Conservation (phyloP, 2,888 invertebrate species). For the Sarcophaga carnaria region DNA sequence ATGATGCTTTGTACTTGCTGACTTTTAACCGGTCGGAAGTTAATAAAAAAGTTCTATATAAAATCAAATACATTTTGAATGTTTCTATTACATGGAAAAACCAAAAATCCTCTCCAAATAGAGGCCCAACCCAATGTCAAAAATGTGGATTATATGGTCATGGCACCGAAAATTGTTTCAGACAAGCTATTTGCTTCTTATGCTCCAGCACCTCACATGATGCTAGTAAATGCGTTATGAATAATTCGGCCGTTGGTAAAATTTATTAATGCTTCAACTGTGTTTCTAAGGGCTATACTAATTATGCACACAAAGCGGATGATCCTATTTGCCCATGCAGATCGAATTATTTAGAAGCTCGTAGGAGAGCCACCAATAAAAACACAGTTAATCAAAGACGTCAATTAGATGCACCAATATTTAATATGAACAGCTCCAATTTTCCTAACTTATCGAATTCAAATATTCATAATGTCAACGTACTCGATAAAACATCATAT, state of each 20-base stretch:
- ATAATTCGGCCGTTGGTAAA: not conserved
- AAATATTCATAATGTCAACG: not conserved
- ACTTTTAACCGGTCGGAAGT: conserved; percentile 7
- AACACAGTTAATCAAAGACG: not conserved
- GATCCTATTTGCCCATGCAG: no score
- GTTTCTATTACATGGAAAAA: not conserved
- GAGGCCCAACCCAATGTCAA: conserved; percentile 13
- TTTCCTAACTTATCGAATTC: conserved; percentile 3
- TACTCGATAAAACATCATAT: not conserved
- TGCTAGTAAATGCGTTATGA: conserved; percentile 1
- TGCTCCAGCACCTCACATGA: conserved; percentile 2
- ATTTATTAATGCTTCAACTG: conserved; percentile 24
- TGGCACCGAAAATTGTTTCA: not conserved
- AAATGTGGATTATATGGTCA: conserved; percentile 14
- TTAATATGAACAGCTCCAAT: not conserved
- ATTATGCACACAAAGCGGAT: no score
- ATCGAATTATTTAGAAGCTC: no score
- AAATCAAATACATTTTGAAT: not conserved
- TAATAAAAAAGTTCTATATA: conserved; percentile 10
- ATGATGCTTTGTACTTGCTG: no score
- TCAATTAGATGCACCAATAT: not conserved
- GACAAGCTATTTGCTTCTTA: not conserved
- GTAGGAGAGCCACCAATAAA: no score
- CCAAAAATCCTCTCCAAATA: not conserved
- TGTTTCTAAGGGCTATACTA: no score